Percentiles rank a stretch among this genome's conserved stretches.
These are phyloP conservation scores for Mohoua ochrocephala DNA, from an alignment of 2,113 vertebrate species.

Conservation along the genomic window DNA sequence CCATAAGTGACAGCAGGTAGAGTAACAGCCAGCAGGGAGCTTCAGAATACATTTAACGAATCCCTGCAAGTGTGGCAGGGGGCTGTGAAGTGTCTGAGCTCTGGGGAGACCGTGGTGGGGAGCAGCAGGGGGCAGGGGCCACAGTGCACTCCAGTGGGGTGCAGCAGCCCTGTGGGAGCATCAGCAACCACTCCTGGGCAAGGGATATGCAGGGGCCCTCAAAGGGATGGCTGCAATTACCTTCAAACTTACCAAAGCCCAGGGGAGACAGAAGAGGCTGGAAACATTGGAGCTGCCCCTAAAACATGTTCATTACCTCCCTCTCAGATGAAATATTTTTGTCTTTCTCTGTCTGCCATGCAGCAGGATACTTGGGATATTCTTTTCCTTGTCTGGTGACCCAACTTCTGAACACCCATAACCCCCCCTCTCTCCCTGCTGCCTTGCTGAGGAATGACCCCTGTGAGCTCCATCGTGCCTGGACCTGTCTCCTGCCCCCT, in stretches of 20 bases:
- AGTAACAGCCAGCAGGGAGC: neutral
- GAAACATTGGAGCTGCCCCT: neutral
- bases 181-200: neutral
- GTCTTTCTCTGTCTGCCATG: neutral
- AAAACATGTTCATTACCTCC: neutral
- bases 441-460: neutral
- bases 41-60: neutral
- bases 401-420: neutral
- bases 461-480: neutral
- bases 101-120: neutral
- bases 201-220: fast-evolving
- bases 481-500: neutral
- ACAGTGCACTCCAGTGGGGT: neutral
- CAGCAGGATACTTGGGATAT: neutral
- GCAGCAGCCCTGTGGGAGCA: neutral
- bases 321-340: neutral
- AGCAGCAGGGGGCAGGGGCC: neutral
- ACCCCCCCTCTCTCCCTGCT: neutral
- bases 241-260: neutral
- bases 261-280: neutral
- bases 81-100: neutral
- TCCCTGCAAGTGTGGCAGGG: neutral
- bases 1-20: neutral
- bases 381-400: neutral
- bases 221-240: neutral